A percentile compares a stretch with the other conserved stretches of the same genome.
Evolutionary conservation across 2,113 vertebrate species (phyloP).

Genomic region (Herpailurus yagouaroundi): DNA sequence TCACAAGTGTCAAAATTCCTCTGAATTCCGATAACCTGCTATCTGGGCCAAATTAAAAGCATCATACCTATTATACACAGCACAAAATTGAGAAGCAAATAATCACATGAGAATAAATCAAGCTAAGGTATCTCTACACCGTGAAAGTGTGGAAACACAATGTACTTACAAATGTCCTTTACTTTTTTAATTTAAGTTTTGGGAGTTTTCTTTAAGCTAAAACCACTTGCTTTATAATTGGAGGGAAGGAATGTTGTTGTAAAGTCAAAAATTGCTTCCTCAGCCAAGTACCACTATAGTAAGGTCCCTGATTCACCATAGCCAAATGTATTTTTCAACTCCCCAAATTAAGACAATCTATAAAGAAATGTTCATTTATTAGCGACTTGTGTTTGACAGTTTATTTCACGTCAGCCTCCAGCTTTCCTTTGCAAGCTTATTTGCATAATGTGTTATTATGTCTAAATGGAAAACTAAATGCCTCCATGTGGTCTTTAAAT

Average conservation of each 20-base stretch:
- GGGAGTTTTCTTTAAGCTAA: slow-evolving; percentile 11
- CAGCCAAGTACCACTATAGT: slow-evolving; percentile 53
- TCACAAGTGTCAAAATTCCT: background rate
- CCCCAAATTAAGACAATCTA: slow-evolving; percentile 87
- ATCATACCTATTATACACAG: background rate
- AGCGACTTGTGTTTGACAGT: slow-evolving; percentile 90
- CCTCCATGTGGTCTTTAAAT: slow-evolving; percentile 92
- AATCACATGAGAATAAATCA: background rate
- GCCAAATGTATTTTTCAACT: slow-evolving; percentile 83
- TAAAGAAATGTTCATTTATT: slow-evolving; percentile 91
- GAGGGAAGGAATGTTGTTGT: slow-evolving; percentile 63
- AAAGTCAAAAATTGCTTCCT: slow-evolving; percentile 65
- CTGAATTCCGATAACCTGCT: slow-evolving; percentile 9
- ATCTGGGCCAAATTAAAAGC: background rate
- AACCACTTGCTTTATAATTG: background rate
- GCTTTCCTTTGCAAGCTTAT: slow-evolving; percentile 89
- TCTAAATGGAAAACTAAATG: slow-evolving; percentile 92
- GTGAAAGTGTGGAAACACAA: background rate
- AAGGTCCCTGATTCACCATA: slow-evolving; percentile 64
- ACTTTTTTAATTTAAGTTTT: slow-evolving; percentile 13
- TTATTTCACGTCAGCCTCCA: slow-evolving; percentile 89
- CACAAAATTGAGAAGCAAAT: background rate
- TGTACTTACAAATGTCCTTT: slow-evolving; percentile 19
- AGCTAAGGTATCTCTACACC: background rate
- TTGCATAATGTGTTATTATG: slow-evolving; percentile 94